Evolutionary conservation across 2,113 vertebrate genomes (phyloP).

Genomic region (Pelobates fuscus): DNA sequence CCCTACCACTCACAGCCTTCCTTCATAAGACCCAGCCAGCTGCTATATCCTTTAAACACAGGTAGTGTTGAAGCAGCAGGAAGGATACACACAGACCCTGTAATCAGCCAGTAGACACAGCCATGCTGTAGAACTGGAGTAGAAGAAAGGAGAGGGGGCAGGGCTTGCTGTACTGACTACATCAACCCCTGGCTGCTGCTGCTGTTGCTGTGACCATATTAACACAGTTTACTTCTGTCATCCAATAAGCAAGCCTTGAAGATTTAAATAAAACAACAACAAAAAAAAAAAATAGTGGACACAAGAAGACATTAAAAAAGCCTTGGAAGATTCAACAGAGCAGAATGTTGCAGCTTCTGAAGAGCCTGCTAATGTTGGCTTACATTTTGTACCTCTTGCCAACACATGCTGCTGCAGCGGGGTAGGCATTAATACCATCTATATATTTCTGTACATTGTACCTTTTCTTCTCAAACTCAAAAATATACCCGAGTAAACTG

Average conservation of each 20-base stretch:
- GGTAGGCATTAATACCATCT: constrained; percentile 25
- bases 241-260: constrained; percentile 31
- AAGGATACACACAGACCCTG: not conserved
- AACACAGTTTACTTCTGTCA: constrained; percentile 14
- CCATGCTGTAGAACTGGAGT: not conserved
- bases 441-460: no score
- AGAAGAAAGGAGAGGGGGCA: not conserved
- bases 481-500: not conserved
- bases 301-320: not conserved
- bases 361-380: constrained; percentile 21
- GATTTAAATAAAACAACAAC: constrained; percentile 14
- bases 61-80: constrained; percentile 1
- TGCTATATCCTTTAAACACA: constrained; percentile 8
- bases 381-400: constrained; percentile 27
- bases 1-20: not conserved
- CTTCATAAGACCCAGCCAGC: not conserved
- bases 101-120: not conserved
- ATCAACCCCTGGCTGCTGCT: constrained; percentile 21
- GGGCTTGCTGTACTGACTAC: constrained; percentile 16
- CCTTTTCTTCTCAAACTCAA: constrained; percentile 1
- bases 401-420: constrained; percentile 15
- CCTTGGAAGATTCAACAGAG: not conserved
- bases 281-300: not conserved
- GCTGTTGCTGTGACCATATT: constrained; percentile 3
- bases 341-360: constrained; percentile 35